Conservation (phyloP, 2,888 invertebrate species). For the Zygothrica quintamaculata region DNA sequence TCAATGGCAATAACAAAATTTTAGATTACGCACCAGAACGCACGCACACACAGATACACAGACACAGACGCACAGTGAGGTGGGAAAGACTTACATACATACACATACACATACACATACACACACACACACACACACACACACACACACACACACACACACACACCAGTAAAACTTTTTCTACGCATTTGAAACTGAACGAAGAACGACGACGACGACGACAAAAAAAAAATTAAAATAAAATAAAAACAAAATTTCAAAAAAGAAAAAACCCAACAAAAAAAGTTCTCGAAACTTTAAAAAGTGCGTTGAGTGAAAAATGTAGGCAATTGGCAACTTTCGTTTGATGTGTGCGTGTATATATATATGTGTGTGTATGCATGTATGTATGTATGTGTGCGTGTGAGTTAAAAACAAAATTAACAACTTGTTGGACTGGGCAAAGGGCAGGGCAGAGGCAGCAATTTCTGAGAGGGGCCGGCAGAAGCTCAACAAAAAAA, state of each 20-base stretch:
- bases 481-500: constrained; percentile 5
- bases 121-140: not conserved
- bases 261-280: not conserved
- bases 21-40: constrained; percentile 54
- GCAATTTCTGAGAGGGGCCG: constrained; percentile 20
- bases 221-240: too few species aligned
- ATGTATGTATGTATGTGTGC: constrained; percentile 10
- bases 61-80: not conserved
- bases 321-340: constrained; percentile 68
- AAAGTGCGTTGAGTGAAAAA: constrained; percentile 24
- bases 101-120: constrained; percentile 9
- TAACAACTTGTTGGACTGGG: constrained; percentile 59
- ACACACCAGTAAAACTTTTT: constrained; percentile 33
- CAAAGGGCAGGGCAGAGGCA: constrained; percentile 22
- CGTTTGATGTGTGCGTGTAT: constrained; percentile 36
- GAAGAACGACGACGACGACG: constrained; percentile 21
- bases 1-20: constrained; percentile 44
- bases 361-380: constrained; percentile 8
- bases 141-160: not conserved
- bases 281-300: constrained; percentile 24
- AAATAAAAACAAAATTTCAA: constrained; percentile 28
- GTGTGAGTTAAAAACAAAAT: constrained; percentile 50
- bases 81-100: not conserved
- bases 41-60: too few species aligned
- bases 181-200: constrained; percentile 61